phyloP scores from a whole-genome alignment of 37 sponge, comb jelly and placozoan genomes.

The Ephydatia muelleri region DNA sequence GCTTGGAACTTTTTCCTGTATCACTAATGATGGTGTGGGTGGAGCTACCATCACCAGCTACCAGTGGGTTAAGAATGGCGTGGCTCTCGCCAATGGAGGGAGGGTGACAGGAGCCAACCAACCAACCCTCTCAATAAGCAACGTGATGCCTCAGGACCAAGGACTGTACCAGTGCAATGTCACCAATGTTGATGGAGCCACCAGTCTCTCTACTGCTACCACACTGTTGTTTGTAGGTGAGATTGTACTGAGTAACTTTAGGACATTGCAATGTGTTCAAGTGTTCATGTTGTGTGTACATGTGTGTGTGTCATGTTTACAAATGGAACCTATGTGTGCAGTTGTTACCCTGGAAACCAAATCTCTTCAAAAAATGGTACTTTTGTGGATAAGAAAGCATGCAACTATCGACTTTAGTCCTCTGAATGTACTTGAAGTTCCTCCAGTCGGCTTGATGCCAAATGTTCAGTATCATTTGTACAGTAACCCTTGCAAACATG shows the following conservation, averaged over 20 bases:
- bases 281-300: too few species aligned
- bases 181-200: background rate
- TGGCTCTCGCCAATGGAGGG: background rate
- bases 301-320: too few species aligned
- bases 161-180: background rate
- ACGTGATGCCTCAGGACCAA: background rate
- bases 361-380: too few species aligned
- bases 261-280: too few species aligned
- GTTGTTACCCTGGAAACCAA: too few species aligned
- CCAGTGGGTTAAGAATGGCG: background rate
- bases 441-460: too few species aligned
- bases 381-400: too few species aligned
- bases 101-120: background rate
- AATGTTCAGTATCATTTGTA: too few species aligned
- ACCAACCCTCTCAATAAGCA: background rate
- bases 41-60: background rate
- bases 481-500: too few species aligned
- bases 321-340: too few species aligned
- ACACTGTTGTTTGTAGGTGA: background rate
- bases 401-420: too few species aligned
- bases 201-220: background rate
- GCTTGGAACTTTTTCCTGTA: background rate
- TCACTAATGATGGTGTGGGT: background rate
- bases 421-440: too few species aligned
- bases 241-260: background rate